Evolutionary conservation across 1,140 invertebrate species (phyloP).

Genomic region (Rhopalosiphum padi): DNA sequence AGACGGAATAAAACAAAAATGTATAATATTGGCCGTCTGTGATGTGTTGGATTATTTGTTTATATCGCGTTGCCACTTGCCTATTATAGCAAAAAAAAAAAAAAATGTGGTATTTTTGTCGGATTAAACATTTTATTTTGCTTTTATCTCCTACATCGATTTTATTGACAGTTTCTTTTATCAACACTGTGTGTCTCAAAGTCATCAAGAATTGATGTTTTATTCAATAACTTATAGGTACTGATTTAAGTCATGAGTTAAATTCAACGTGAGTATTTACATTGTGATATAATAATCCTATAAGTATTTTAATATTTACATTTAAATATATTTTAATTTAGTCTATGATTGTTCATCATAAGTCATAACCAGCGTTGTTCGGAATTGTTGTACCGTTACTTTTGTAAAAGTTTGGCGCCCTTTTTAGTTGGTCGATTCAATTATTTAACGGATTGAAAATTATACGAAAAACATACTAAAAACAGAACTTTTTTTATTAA

Average conservation of each 20-base stretch:
- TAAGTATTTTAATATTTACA: constrained; percentile 13
- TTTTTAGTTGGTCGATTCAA: not conserved
- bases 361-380: constrained; percentile 4
- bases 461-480: not conserved
- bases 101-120: not conserved
- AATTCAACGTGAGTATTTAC: not conserved
- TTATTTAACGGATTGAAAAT: constrained; percentile 36
- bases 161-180: not conserved
- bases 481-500: not conserved
- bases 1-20: not conserved
- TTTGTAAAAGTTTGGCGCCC: constrained; percentile 19
- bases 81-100: not conserved
- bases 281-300: not conserved
- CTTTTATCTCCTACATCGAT: not conserved
- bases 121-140: not conserved
- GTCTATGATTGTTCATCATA: not conserved
- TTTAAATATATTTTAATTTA: constrained; percentile 34
- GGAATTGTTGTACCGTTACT: not conserved
- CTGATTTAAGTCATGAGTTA: not conserved
- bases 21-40: not conserved
- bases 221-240: not conserved
- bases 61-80: not conserved
- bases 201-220: not conserved
- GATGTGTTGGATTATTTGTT: not conserved
- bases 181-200: not conserved